These are phyloP conservation scores for Drosophila athabasca DNA, from an alignment of 1,140 invertebrate species.

Conservation along the genomic window DNA sequence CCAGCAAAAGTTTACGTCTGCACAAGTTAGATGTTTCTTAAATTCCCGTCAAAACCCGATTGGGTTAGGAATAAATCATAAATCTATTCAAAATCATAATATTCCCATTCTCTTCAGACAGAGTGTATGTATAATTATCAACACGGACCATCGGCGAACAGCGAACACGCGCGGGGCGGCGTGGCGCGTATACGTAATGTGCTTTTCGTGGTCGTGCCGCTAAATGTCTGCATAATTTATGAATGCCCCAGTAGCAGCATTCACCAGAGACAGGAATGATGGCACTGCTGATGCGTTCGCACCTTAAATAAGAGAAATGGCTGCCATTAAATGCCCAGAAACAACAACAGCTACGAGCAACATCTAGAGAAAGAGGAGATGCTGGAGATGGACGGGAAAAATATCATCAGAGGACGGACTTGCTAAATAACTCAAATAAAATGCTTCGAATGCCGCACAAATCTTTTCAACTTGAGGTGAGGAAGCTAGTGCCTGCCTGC, in stretches of 20 bases:
- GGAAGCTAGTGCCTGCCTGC: constrained; percentile 9
- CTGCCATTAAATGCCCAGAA: constrained; percentile 32
- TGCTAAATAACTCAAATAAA: constrained; percentile 74
- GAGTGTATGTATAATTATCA: constrained; percentile 52
- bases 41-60: too few relatives aligned
- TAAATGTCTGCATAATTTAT: constrained; percentile 80
- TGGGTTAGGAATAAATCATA: too few relatives aligned
- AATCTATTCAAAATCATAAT: constrained; percentile 10
- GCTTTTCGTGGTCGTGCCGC: constrained; percentile 47
- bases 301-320: constrained; percentile 68
- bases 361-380: background rate
- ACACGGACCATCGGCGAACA: constrained; percentile 36
- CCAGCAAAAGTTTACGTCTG: too few relatives aligned
- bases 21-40: too few relatives aligned
- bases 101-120: background rate
- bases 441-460: constrained; percentile 69
- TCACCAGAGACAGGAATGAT: constrained; percentile 10
- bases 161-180: constrained; percentile 28
- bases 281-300: constrained; percentile 46
- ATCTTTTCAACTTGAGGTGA: constrained; percentile 66
- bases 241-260: constrained; percentile 28
- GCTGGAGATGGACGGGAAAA: constrained; percentile 19
- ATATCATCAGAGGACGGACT: constrained; percentile 54
- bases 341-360: constrained; percentile 29
- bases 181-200: constrained; percentile 69